Evolutionary conservation across 2,797 vertebrate species (phyloP), one percentile per base, ranked within the genome.

Genomic region (Chelon auratus): DNA sequence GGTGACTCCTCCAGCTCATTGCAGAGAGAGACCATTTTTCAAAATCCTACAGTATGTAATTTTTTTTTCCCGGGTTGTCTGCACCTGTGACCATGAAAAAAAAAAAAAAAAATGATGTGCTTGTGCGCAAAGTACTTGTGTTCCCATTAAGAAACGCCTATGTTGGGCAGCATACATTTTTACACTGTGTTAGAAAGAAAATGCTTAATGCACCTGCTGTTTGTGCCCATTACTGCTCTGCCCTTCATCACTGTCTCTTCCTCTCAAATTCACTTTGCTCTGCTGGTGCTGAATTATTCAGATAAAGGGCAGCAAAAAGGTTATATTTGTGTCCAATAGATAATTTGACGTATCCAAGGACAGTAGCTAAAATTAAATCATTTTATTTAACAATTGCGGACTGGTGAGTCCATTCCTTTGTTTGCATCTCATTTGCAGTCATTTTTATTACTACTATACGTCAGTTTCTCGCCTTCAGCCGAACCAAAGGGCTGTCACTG

Each of bases 21-120:
- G 80, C 70, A 64, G 75, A 30, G 12, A 78, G 68, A 83, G 72
- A 68, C 78, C 84, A 86, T 92, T 90, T 88, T 80, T 92, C 89
- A 87, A 78, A 83, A 68, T 56, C 30, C 76, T 42, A 56, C 73
- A 42, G 8, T 62, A 33, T 65, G 65, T 80, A 51, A 52, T 75
- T 77, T 79, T 69, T 81, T 51, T 62, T 30, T 77, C 7, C 30
- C 7, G 30, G 2, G 43, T 36, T 66, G 62, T 78, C n/a, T 84
- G 84, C 87, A 89, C 89, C 86, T 90, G 89, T 71, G 85, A 60
- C 69, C 72, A 17, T 72, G 52, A 72, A 81, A 50, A 60, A 22
- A 13, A 24, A 72, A 81, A 22, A 7, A 22, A 13, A 22, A 51
- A 18, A 60, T n/a, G 52, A 78, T 82, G 77, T 54, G 64, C 58